Conservation (phyloP, 2,888 invertebrate species). For the Temnothorax unifasciatus region DNA sequence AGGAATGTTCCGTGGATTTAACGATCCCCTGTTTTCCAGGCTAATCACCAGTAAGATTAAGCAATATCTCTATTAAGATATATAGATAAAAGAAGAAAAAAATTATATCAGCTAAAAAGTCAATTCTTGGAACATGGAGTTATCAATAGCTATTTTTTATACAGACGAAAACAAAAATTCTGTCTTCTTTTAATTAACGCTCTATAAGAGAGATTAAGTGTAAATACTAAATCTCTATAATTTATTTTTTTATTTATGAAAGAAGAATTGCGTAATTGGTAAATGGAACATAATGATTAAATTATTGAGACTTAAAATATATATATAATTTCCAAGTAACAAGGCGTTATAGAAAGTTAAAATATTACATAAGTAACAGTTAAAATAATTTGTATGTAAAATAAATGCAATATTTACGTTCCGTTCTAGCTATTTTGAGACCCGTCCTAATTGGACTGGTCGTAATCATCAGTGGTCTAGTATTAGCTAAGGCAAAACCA, state of each 20-base stretch:
- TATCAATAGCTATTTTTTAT: background rate
- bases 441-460: constrained; percentile 88
- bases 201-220: background rate
- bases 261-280: background rate
- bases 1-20: constrained; percentile 85
- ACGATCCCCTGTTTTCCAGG: constrained; percentile 87
- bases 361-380: background rate
- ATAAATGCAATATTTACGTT: constrained; percentile 7
- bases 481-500: constrained; percentile 87
- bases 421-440: constrained; percentile 86
- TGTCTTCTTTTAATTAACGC: background rate
- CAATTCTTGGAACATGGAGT: background rate
- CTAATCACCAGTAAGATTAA: constrained; percentile 85
- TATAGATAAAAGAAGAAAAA: background rate
- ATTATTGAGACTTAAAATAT: background rate
- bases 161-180: background rate
- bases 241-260: background rate
- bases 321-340: background rate
- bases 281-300: background rate
- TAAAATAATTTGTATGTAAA: background rate
- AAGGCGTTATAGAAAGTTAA: background rate
- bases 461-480: constrained; percentile 87
- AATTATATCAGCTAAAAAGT: constrained; percentile 17
- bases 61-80: background rate
- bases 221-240: background rate